Conservation (phyloP, 1,140 invertebrate genomes). For the Notospermus geniculatus region DNA sequence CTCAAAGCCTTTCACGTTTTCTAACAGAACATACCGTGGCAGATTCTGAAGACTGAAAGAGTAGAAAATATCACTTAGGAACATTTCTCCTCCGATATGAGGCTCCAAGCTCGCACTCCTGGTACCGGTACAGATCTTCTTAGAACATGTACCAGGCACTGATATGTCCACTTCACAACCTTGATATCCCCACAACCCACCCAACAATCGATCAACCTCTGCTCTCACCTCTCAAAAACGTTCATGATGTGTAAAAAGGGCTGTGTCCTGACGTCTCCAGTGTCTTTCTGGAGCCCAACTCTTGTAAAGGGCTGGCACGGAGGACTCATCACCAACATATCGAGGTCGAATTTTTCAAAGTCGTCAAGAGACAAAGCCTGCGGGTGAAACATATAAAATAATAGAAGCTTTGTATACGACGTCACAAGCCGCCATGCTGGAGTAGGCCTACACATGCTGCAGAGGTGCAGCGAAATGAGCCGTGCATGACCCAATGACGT, state of each 20-base stretch:
- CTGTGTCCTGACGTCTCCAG: slow-evolving; percentile 49
- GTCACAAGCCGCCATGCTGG: too few species aligned
- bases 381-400: too few species aligned
- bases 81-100: too few species aligned
- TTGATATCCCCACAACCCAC: not conserved
- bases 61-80: too few species aligned
- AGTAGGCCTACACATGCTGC: too few species aligned
- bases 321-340: slow-evolving; percentile 90
- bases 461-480: too few species aligned
- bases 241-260: slow-evolving; percentile 55
- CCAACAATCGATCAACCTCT: not conserved
- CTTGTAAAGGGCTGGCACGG: slow-evolving; percentile 94
- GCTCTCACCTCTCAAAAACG: slow-evolving; percentile 45
- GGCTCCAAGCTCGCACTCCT: too few species aligned
- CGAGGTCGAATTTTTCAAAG: slow-evolving; percentile 52
- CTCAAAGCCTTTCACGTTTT: slow-evolving; percentile 95
- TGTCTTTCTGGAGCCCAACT: slow-evolving; percentile 54
- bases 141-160: too few species aligned
- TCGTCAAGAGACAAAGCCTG: slow-evolving; percentile 33
- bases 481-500: too few species aligned
- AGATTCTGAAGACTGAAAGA: slow-evolving; percentile 56
- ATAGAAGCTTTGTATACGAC: too few species aligned
- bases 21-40: slow-evolving; percentile 79
- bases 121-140: too few species aligned
- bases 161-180: too few species aligned